Evolutionary conservation across 2,888 invertebrate genomes (phyloP).

Genomic region (Caenorhabditis imperialis): DNA sequence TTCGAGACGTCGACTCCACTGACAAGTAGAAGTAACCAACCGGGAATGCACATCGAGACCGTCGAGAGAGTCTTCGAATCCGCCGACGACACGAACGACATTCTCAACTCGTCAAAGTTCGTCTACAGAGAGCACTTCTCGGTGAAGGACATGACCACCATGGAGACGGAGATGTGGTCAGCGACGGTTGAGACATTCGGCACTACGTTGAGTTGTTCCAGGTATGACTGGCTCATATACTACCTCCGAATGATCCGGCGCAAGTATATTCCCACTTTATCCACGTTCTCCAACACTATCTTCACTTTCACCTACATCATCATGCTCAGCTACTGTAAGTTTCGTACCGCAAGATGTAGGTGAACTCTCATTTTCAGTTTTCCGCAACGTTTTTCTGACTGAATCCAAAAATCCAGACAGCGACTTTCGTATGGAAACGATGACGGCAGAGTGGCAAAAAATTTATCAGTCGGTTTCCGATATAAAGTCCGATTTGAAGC

Average conservation of each 20-base stretch:
- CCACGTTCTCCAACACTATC: constrained; percentile 3
- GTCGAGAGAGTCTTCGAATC: constrained; percentile 28
- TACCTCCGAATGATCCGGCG: constrained; percentile 18
- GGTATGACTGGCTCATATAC: constrained; percentile 25
- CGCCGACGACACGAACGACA: constrained; percentile 28
- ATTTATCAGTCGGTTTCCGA: constrained; percentile 16
- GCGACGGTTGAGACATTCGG: background rate
- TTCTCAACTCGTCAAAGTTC: constrained; percentile 32
- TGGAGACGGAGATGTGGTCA: constrained; percentile 26
- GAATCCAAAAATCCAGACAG: background rate
- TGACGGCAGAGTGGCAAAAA: constrained; percentile 2
- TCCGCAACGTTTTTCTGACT: constrained; percentile 7
- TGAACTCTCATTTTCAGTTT: constrained; percentile 14
- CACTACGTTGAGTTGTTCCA: background rate
- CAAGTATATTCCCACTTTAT: constrained; percentile 10
- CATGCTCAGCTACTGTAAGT: constrained; percentile 17
- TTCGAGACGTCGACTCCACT: constrained; percentile 23
- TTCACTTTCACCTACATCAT: constrained; percentile 5
- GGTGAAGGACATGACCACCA: constrained; percentile 16
- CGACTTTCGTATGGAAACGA: background rate
- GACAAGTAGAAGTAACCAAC: constrained; percentile 9
- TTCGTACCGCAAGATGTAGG: background rate
- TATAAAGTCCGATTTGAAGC: background rate
- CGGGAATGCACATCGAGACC: constrained; percentile 9
- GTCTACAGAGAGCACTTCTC: constrained; percentile 38